Conservation (phyloP, 2,113 vertebrate genomes). For the Geococcyx californianus region DNA sequence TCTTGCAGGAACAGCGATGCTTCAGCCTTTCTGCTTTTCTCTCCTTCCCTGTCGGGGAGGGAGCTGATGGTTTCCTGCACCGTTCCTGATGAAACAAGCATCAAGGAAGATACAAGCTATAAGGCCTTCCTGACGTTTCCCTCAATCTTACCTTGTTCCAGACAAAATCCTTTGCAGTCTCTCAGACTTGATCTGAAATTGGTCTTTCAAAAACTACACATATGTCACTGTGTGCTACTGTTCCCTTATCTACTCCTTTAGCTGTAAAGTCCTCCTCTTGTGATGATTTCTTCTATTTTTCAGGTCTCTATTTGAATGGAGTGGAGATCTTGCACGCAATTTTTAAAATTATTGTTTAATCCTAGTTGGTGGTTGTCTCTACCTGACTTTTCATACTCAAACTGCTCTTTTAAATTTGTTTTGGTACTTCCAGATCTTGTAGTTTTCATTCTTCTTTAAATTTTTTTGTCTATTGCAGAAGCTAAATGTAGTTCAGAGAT, state of each 20-base stretch:
- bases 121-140: not conserved
- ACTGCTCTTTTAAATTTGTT: not conserved
- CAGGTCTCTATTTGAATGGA: not conserved
- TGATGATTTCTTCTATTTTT: not conserved
- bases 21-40: not conserved
- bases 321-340: not conserved
- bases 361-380: not conserved
- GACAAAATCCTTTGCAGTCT: not conserved
- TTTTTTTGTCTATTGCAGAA: not conserved
- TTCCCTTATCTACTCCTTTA: not conserved
- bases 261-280: not conserved
- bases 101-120: not conserved
- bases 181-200: not conserved
- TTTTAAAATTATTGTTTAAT: not conserved
- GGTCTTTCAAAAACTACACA: not conserved
- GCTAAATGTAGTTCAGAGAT: not conserved
- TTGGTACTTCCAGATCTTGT: not conserved
- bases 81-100: not conserved
- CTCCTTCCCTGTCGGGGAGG: not conserved
- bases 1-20: not conserved
- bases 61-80: not conserved
- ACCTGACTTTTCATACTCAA: not conserved
- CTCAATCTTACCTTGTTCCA: not conserved
- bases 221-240: accelerated
- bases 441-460: not conserved